These are phyloP conservation scores for Chesias legatella DNA, from an alignment of 2,888 invertebrate species.

Conservation along the genomic window DNA sequence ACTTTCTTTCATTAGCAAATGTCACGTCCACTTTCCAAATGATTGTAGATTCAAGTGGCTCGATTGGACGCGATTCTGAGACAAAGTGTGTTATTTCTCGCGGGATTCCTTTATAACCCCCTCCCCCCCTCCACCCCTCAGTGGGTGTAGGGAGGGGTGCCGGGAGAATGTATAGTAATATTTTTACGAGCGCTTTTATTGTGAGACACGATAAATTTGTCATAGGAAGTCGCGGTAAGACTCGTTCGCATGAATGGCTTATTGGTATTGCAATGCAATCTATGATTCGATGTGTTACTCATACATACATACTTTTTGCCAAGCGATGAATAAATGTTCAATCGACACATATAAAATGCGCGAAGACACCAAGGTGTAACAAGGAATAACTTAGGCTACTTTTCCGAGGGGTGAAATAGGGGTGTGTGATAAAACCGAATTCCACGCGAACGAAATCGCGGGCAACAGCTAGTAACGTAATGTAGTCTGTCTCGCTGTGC, in stretches of 20 bases:
- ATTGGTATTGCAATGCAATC: neutral
- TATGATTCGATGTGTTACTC: neutral
- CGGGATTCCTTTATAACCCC: conserved; percentile 45
- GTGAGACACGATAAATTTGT: conserved; percentile 71
- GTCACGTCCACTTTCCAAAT: conserved; percentile 33
- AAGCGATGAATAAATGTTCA: no score
- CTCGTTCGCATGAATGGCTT: conserved; percentile 8
- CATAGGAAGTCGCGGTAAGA: conserved; percentile 41
- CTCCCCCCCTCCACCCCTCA: conserved; percentile 11
- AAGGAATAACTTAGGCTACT: no score
- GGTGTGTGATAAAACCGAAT: no score
- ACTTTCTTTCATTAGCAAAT: conserved; percentile 2
- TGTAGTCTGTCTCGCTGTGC: no score
- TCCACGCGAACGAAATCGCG: no score
- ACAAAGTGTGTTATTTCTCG: conserved; percentile 77
- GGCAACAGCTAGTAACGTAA: no score
- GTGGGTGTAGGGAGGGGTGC: conserved; percentile 23
- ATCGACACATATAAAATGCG: no score
- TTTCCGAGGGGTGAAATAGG: no score
- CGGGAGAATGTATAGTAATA: conserved; percentile 54
- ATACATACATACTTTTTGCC: no score
- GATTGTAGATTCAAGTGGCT: conserved; percentile 31
- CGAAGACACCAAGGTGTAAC: no score
- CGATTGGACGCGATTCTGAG: conserved; percentile 68
- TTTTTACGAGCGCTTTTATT: conserved; percentile 74